A percentile compares a stretch with the other conserved stretches of the same genome.
These are phyloP conservation scores for Apis laboriosa DNA, from an alignment of 1,140 invertebrate genomes.

Conservation along the genomic window DNA sequence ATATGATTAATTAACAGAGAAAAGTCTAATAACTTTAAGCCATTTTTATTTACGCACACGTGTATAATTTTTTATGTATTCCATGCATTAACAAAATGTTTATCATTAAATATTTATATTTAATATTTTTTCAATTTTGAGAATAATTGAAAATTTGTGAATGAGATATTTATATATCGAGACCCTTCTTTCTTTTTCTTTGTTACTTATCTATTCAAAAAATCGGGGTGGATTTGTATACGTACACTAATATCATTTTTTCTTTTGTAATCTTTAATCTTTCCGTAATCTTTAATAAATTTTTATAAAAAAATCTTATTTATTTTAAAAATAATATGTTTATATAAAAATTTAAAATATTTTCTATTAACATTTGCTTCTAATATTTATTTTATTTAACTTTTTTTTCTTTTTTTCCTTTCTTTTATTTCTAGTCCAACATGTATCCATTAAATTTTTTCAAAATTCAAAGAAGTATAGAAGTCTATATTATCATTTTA, in stretches of 20 bases:
- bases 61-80: background rate
- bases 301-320: background rate
- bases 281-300: background rate
- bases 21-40: conserved; percentile 10
- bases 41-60: conserved; percentile 6
- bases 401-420: background rate
- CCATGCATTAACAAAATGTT: conserved; percentile 32
- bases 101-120: conserved; percentile 12
- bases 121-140: background rate
- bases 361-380: background rate
- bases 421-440: background rate
- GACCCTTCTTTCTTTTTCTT: background rate
- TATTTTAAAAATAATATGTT: too few species aligned
- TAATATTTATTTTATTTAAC: background rate
- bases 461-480: background rate
- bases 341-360: background rate
- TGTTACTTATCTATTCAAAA: background rate
- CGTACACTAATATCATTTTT: background rate
- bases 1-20: conserved; percentile 1
- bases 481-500: background rate
- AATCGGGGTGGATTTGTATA: conserved; percentile 20
- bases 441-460: background rate
- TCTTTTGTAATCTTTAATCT: background rate
- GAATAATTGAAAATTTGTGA: conserved; percentile 9
- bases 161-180: conserved; percentile 21